These are phyloP conservation scores for Montifringilla adamsi DNA, from an alignment of 2,113 vertebrate species.

Conservation along the genomic window DNA sequence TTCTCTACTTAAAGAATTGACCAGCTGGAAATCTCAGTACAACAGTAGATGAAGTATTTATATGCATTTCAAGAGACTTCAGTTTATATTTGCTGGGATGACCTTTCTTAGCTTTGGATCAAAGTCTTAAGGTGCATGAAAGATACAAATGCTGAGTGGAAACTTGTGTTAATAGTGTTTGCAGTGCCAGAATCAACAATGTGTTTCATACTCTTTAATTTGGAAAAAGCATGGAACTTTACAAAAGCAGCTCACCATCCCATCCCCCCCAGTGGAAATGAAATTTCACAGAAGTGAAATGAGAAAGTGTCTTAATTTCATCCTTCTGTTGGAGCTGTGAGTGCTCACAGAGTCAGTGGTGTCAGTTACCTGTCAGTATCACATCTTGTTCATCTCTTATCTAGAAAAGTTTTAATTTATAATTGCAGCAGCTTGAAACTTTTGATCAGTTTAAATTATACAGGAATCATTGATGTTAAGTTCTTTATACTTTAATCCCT, in stretches of 20 bases:
- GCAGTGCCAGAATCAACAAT: background rate
- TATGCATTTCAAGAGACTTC: background rate
- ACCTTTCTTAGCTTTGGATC: background rate
- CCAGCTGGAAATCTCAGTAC: background rate
- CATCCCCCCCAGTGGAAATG: background rate
- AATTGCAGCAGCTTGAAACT: background rate
- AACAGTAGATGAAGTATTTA: background rate
- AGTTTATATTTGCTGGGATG: background rate
- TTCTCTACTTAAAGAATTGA: background rate
- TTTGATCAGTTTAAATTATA: background rate
- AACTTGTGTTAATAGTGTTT: background rate
- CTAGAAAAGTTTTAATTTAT: background rate
- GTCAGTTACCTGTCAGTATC: background rate
- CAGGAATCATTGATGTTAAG: background rate
- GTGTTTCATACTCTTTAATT: background rate
- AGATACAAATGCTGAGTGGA: background rate
- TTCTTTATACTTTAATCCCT: background rate
- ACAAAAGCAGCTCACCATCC: background rate
- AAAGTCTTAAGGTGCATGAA: background rate
- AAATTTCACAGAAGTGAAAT: background rate
- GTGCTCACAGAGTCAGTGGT: background rate
- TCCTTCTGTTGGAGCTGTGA: background rate
- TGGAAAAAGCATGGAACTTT: background rate
- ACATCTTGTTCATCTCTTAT: background rate
- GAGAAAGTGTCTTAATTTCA: background rate